Percentiles rank a stretch among this genome's conserved stretches.
phyloP scores from a whole-genome alignment of 2,113 vertebrate genomes.

The Callipepla californica region DNA sequence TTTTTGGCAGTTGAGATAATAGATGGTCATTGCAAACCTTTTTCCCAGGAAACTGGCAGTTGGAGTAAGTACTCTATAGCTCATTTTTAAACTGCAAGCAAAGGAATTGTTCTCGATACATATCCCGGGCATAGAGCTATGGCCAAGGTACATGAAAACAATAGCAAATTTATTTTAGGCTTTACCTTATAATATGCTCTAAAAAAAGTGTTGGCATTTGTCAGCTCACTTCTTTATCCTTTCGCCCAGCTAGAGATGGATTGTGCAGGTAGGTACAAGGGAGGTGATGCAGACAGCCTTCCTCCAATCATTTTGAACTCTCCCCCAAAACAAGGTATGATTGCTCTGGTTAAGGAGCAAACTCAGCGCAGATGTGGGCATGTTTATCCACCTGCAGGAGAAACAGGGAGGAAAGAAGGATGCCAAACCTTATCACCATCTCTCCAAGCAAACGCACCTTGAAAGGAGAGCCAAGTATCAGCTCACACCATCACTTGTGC shows the following conservation, averaged over 20 bases:
- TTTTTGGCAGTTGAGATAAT: constrained; percentile 15
- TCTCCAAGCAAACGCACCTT: not conserved
- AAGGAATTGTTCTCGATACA: not conserved
- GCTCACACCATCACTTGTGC: not conserved
- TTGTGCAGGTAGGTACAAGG: not conserved
- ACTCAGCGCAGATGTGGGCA: not conserved
- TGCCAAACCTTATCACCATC: not conserved
- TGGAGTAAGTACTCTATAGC: constrained; percentile 12
- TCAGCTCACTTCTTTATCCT: not conserved
- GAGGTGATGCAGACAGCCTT: not conserved
- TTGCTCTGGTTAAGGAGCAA: not conserved
- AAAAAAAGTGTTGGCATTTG: not conserved
- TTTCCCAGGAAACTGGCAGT: constrained; percentile 50
- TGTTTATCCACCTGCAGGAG: not conserved
- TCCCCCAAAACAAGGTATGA: not conserved
- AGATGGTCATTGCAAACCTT: constrained; percentile 25
- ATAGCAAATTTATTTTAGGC: not conserved
- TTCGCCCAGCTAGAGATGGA: not conserved
- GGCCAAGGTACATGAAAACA: constrained; percentile 28
- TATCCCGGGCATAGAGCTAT: constrained; percentile 32
- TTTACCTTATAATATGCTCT: constrained; percentile 7
- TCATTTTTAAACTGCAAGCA: constrained; percentile 46
- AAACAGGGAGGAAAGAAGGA: not conserved
- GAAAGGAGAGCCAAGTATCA: not conserved
- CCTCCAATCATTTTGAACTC: not conserved